Conservation (phyloP, 2,888 invertebrate genomes). For the Drosophila mettleri region DNA sequence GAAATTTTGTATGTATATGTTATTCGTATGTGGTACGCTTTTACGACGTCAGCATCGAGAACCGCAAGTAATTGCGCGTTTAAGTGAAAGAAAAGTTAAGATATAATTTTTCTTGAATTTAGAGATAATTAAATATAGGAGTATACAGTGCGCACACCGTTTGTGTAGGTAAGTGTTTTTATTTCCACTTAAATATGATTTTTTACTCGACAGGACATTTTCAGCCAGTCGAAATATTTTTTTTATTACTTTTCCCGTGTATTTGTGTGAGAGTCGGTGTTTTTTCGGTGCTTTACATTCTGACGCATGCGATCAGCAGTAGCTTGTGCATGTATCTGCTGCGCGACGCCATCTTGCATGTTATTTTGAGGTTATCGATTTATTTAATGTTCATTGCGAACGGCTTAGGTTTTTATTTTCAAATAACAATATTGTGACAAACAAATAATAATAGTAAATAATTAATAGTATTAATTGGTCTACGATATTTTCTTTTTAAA, state of each 20-base stretch:
- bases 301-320: conserved; percentile 61
- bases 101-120: background rate
- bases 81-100: conserved; percentile 24
- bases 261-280: background rate
- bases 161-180: conserved; percentile 26
- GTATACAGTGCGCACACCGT: background rate
- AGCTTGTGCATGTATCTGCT: conserved; percentile 59
- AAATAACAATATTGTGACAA: background rate
- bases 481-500: background rate
- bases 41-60: conserved; percentile 37
- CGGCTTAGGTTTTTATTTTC: background rate
- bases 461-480: too few relatives aligned
- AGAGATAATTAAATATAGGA: background rate
- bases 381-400: background rate
- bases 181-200: background rate
- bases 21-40: conserved; percentile 36
- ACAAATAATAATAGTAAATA: background rate
- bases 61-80: conserved; percentile 30
- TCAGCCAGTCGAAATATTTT: background rate
- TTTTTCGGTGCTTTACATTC: conserved; percentile 25
- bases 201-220: conserved; percentile 38
- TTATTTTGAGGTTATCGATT: conserved; percentile 62
- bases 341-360: conserved; percentile 69
- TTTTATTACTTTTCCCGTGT: conserved; percentile 4
- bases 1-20: conserved; percentile 33